Conservation (phyloP, 2,888 invertebrate genomes). For the Drosophila vallismaia region DNA sequence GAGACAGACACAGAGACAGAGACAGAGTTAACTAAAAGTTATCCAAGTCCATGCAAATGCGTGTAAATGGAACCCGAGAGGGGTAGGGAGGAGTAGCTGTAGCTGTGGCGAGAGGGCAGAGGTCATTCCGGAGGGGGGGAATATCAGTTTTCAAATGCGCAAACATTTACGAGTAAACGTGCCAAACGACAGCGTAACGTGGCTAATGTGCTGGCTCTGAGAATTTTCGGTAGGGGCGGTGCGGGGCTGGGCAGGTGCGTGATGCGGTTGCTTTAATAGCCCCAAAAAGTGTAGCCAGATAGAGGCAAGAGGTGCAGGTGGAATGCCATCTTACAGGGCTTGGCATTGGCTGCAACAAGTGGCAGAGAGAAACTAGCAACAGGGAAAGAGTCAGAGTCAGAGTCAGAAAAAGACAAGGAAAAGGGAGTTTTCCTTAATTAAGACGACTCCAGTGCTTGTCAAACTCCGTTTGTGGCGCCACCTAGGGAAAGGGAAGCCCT, state of each 20-base stretch:
- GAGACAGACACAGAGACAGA: not conserved
- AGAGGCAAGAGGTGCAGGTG: not conserved
- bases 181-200: slow-evolving; percentile 39
- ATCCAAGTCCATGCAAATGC: slow-evolving; percentile 38
- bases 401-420: too few species aligned
- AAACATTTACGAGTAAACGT: slow-evolving; percentile 49
- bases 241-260: slow-evolving; percentile 38
- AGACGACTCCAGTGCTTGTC: too few species aligned
- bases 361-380: too few species aligned
- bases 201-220: slow-evolving; percentile 4
- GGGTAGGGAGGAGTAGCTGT: too few species aligned
- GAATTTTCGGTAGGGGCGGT: not conserved
- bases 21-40: slow-evolving; percentile 34
- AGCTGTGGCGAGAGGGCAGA: slow-evolving; percentile 8
- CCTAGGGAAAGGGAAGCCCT: too few species aligned
- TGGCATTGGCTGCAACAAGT: not conserved
- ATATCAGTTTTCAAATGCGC: slow-evolving; percentile 61
- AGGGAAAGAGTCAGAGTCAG: too few species aligned
- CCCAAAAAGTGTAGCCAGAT: not conserved
- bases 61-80: slow-evolving; percentile 15
- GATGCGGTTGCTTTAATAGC: slow-evolving; percentile 20
- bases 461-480: too few species aligned
- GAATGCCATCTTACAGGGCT: not conserved
- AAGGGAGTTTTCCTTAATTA: too few species aligned
- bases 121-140: slow-evolving; percentile 7